Percentiles rank a stretch among this genome's conserved stretches.
phyloP scores from a whole-genome alignment of 2,888 invertebrate species.

The Drosophila mimica region DNA sequence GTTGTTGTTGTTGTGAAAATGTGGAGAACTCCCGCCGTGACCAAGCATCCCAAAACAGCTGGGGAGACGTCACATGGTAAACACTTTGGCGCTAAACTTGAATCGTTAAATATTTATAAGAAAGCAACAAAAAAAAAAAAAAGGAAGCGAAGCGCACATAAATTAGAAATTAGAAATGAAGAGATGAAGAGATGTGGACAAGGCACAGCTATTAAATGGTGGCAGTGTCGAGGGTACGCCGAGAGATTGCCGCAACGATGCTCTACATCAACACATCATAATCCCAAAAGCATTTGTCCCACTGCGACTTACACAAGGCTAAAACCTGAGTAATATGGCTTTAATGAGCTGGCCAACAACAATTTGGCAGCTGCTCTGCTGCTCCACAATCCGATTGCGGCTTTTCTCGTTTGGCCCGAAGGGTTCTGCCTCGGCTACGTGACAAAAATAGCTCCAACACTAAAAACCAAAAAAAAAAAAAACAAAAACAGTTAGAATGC shows the following conservation, averaged over 20 bases:
- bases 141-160: constrained; percentile 15
- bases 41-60: not conserved
- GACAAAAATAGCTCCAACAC: constrained; percentile 4
- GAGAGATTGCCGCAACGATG: not conserved
- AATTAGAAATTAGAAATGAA: constrained; percentile 44
- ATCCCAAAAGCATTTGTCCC: constrained; percentile 49
- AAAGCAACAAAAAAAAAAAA: constrained; percentile 49
- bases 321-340: constrained; percentile 63
- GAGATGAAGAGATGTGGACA: constrained; percentile 11
- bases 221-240: not conserved
- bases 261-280: constrained; percentile 75
- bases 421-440: constrained; percentile 2
- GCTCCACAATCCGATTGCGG: constrained; percentile 31
- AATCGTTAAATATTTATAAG: constrained; percentile 77
- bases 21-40: not conserved
- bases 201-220: constrained; percentile 3
- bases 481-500: not conserved
- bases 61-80: constrained; percentile 15
- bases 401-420: constrained; percentile 1
- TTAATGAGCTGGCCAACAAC: constrained; percentile 69
- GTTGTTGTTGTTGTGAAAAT: not conserved
- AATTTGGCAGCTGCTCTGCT: constrained; percentile 25
- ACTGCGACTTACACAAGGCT: constrained; percentile 7
- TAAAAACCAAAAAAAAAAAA: not conserved
- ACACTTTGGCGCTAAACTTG: constrained; percentile 67